phyloP scores from a whole-genome alignment of 2,888 invertebrate species.

The Didymodactylos carnosus region DNA sequence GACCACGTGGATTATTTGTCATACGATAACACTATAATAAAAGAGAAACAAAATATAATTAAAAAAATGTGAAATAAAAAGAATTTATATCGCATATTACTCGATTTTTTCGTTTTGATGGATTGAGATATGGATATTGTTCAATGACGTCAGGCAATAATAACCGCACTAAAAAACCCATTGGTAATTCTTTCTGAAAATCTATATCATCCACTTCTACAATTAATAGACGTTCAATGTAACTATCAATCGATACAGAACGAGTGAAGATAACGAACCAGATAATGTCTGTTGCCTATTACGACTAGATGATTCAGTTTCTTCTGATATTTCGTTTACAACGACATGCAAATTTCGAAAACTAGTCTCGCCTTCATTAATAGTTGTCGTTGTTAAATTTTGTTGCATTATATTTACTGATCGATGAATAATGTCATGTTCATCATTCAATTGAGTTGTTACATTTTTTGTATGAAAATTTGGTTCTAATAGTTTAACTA shows the following conservation, averaged over 20 bases:
- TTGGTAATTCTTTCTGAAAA: background rate
- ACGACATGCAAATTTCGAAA: no score
- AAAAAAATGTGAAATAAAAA: no score
- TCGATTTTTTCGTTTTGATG: background rate
- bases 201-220: background rate
- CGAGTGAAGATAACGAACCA: no score
- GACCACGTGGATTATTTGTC: conserved; percentile 3
- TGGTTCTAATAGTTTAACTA: background rate
- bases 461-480: background rate
- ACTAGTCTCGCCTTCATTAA: background rate
- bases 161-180: background rate
- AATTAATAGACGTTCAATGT: background rate
- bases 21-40: conserved; percentile 12
- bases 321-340: no score
- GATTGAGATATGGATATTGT: background rate
- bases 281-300: no score
- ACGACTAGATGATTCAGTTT: no score
- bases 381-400: background rate
- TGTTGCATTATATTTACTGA: no score
- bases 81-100: no score
- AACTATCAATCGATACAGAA: background rate
- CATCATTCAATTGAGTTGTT: background rate
- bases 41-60: background rate
- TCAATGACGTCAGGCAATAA: background rate
- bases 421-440: no score